These are phyloP conservation scores for Trichogramma pretiosum DNA, from an alignment of 1,140 invertebrate genomes.

Conservation along the genomic window DNA sequence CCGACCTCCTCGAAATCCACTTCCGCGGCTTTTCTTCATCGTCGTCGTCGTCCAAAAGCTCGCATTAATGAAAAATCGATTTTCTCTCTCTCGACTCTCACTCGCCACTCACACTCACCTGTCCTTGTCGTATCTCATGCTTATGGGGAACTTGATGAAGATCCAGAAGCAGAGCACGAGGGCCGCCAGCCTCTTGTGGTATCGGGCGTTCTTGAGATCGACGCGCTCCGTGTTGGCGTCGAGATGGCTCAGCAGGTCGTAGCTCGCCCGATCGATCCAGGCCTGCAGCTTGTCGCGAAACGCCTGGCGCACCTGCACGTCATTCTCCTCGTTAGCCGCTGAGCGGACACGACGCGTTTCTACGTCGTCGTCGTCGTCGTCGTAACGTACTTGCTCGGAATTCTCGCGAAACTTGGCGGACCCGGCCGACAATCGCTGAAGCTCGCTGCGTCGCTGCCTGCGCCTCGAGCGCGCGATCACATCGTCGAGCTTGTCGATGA, in stretches of 20 bases:
- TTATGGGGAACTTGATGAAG: conserved; percentile 41
- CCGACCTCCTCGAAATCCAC: conserved; percentile 51
- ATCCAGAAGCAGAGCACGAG: conserved; percentile 48
- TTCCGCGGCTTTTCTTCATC: conserved; percentile 43
- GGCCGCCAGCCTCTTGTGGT: conserved; percentile 37
- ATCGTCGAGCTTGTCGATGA: no score
- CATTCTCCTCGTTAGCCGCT: no score
- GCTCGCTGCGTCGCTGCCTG: no score
- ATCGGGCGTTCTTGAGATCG: conserved; percentile 44
- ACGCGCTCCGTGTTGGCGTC: conserved; percentile 43
- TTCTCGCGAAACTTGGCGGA: no score
- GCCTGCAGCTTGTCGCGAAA: conserved; percentile 43
- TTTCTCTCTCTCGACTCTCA: conserved; percentile 4
- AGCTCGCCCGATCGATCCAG: conserved; percentile 45
- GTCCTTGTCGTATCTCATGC: no score
- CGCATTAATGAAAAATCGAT: no score
- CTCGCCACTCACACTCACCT: conserved; percentile 32
- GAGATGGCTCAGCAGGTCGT: conserved; percentile 46
- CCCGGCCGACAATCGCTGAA: no score
- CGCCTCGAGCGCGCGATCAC: no score
- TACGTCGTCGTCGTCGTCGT: no score
- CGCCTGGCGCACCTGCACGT: conserved; percentile 34
- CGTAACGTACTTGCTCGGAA: no score
- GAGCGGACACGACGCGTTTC: no score
- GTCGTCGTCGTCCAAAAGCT: no score